Percentiles rank a stretch among this genome's conserved stretches.
phyloP scores from a whole-genome alignment of 35 echinoderm and acorn worm genomes.

The Heliocidaris erythrogramma region DNA sequence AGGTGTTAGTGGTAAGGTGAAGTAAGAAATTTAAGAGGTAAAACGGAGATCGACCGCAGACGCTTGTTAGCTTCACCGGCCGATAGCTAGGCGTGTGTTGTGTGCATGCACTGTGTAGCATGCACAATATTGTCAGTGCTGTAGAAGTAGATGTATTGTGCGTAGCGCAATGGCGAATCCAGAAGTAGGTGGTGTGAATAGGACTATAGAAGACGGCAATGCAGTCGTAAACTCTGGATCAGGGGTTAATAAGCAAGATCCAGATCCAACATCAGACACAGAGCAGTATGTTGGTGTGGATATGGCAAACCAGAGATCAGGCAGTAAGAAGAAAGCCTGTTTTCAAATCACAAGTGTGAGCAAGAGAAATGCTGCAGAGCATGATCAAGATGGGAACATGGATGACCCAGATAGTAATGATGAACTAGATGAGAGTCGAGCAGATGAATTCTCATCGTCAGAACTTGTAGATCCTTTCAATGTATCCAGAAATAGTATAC shows the following conservation, averaged over 20 bases:
- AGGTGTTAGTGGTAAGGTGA: conserved; percentile 28
- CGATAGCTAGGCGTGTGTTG: conserved; percentile 7
- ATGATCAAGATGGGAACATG: conserved; percentile 64
- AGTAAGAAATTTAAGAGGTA: conserved; percentile 15
- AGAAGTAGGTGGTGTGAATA: conserved; percentile 50
- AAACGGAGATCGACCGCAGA: conserved; percentile 3
- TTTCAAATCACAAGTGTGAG: conserved; percentile 98
- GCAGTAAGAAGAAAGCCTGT: conserved; percentile 80
- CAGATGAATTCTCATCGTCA: conserved; percentile 85
- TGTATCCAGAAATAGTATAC: conserved; percentile 74
- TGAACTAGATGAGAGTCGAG: conserved; percentile 94
- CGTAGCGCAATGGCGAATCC: conserved; percentile 57
- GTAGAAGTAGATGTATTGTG: conserved; percentile 34
- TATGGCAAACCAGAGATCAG: not conserved
- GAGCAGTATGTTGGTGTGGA: conserved; percentile 42
- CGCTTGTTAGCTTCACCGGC: conserved; percentile 38
- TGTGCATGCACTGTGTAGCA: conserved; percentile 30
- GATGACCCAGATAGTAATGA: conserved; percentile 93
- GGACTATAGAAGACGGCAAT: conserved; percentile 54
- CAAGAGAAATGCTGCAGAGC: conserved; percentile 59
- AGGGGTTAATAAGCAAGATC: conserved; percentile 50
- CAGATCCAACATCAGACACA: conserved; percentile 34
- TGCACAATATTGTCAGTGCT: not conserved
- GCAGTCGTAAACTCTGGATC: conserved; percentile 38
- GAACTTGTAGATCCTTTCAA: conserved; percentile 76